phyloP scores from a whole-genome alignment of 2,113 vertebrate genomes.

The Poeciliopsis retropinna region DNA sequence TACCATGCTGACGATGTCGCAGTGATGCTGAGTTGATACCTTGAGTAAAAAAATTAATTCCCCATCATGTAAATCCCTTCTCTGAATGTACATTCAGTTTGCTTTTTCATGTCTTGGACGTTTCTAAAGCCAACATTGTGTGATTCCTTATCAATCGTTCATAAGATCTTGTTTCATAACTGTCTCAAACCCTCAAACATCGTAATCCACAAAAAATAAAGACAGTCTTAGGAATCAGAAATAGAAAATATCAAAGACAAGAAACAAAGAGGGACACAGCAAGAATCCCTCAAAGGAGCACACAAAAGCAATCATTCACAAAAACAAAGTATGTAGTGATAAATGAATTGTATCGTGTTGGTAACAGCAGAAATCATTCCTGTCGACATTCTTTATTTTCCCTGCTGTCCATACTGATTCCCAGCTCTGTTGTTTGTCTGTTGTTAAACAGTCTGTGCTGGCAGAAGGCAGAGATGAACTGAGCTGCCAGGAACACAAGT shows the following conservation, averaged over 20 bases:
- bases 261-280: not conserved
- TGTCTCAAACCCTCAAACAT: not conserved
- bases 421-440: constrained; percentile 3
- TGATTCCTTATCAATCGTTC: not conserved
- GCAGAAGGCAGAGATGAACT: not conserved
- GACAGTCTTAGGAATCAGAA: not conserved
- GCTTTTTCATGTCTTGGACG: not conserved
- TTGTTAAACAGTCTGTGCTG: not conserved
- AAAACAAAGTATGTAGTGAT: not conserved
- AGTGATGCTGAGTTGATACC: too few relatives aligned
- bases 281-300: not conserved
- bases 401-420: not conserved
- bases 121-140: not conserved
- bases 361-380: not conserved
- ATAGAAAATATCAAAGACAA: not conserved
- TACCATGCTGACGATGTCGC: too few relatives aligned
- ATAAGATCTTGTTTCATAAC: not conserved
- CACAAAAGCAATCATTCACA: not conserved
- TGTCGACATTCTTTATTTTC: not conserved
- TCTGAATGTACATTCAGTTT: not conserved
- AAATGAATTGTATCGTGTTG: not conserved
- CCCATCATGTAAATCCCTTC: not conserved
- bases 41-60: too few relatives aligned
- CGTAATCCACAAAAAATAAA: not conserved
- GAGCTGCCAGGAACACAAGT: not conserved